phyloP scores from a whole-genome alignment of 1,140 invertebrate species.

The Ceratosolen fusciceps region DNA sequence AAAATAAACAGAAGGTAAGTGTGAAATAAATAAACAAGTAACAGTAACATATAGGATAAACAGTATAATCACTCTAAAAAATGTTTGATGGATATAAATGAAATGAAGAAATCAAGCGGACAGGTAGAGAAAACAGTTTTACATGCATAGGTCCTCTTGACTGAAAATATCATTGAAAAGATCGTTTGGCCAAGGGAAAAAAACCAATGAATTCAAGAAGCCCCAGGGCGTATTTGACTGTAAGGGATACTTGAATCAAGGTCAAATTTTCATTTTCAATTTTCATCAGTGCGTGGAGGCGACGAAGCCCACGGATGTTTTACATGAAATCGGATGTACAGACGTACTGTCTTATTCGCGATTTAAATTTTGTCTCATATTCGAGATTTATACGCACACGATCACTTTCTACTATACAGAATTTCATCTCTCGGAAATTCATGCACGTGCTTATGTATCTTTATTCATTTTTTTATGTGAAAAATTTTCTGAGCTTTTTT shows the following conservation, averaged over 20 bases:
- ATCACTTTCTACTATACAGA: conserved; percentile 51
- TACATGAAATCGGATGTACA: conserved; percentile 59
- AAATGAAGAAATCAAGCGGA: conserved; percentile 19
- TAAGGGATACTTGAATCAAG: not conserved
- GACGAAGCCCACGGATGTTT: conserved; percentile 52
- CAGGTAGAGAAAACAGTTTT: not conserved
- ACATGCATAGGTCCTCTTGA: conserved; percentile 10
- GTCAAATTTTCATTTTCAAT: conserved; percentile 3
- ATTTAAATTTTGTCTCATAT: not conserved
- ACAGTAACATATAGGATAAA: no score
- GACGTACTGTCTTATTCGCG: conserved; percentile 30
- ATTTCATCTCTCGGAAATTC: conserved; percentile 55
- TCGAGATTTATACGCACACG: conserved; percentile 47
- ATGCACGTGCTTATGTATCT: conserved; percentile 51
- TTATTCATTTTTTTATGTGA: conserved; percentile 35
- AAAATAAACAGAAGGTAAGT: no score
- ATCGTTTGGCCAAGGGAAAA: not conserved
- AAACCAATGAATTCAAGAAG: not conserved
- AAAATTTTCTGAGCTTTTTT: conserved; percentile 1
- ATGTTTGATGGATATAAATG: no score
- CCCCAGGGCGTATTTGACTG: conserved; percentile 15
- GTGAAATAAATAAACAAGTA: no score
- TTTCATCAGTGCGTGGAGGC: conserved; percentile 33
- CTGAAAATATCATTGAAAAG: conserved; percentile 32
- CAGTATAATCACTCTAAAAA: no score